Evolutionary conservation across 2,888 invertebrate genomes (phyloP).

Genomic region (Ischnus inquisitorius): DNA sequence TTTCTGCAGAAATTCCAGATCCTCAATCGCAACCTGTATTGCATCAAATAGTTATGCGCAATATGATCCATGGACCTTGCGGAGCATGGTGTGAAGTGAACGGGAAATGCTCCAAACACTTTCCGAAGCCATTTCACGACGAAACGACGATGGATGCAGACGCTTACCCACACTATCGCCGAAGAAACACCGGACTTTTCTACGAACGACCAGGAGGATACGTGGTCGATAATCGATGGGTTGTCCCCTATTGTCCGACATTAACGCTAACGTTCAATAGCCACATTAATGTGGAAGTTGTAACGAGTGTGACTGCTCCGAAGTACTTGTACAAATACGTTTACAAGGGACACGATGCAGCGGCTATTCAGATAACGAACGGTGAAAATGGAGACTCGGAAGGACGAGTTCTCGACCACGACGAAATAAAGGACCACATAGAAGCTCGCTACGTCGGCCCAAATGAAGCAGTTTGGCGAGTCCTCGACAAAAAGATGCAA

Average conservation of each 20-base stretch:
- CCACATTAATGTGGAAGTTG: constrained; percentile 36
- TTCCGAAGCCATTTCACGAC: too few species aligned
- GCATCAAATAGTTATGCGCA: too few species aligned
- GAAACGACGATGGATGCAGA: constrained; percentile 26
- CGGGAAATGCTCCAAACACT: too few species aligned
- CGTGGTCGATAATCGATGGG: constrained; percentile 25
- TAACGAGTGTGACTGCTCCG: not conserved
- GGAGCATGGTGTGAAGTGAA: too few species aligned
- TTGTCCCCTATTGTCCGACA: constrained; percentile 31
- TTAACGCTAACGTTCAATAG: constrained; percentile 18
- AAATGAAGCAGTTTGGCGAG: not conserved
- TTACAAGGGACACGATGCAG: constrained; percentile 70
- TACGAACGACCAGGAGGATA: not conserved
- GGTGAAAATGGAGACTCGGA: not conserved
- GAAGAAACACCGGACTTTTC: not conserved
- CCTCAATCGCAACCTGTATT: too few species aligned
- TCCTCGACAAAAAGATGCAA: not conserved
- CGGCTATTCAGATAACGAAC: constrained; percentile 47
- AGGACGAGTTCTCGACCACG: constrained; percentile 12
- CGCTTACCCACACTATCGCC: constrained; percentile 33
- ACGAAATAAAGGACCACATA: constrained; percentile 36
- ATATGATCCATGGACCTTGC: too few species aligned
- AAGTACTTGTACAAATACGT: constrained; percentile 22
- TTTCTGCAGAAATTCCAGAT: constrained; percentile 73
- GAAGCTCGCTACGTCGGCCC: constrained; percentile 13